phyloP scores from a whole-genome alignment of 2,797 vertebrate genomes.

The Urophycis tenuis region DNA sequence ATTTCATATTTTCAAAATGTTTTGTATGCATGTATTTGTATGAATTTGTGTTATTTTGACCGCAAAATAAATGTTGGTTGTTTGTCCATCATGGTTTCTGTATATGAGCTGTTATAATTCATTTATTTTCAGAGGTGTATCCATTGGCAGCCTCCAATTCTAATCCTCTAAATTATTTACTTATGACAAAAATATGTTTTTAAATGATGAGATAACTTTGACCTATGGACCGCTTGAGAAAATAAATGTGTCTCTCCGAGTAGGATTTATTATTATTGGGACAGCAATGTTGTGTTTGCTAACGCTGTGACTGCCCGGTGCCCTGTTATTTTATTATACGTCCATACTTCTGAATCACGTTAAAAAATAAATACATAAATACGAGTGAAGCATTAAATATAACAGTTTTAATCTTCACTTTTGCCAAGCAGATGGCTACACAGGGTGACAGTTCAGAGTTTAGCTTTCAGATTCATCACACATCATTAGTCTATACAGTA shows the following conservation, averaged over 20 bases:
- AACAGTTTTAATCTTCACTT: not conserved
- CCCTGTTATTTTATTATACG: not conserved
- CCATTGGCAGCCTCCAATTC: not conserved
- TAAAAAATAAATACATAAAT: not conserved
- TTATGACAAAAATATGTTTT: not conserved
- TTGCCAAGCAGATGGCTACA: not conserved
- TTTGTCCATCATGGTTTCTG: not conserved
- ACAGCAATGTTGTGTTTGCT: not conserved
- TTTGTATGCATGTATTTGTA: not conserved
- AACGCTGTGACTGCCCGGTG: no score
- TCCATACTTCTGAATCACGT: not conserved
- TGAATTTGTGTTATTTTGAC: not conserved
- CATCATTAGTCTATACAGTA: not conserved
- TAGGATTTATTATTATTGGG: not conserved
- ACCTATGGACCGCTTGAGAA: not conserved
- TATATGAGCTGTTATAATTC: not conserved
- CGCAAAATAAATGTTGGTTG: not conserved
- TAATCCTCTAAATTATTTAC: not conserved
- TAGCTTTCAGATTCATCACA: not conserved
- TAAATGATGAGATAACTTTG: not conserved
- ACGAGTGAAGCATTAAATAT: not conserved
- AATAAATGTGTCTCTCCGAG: not conserved
- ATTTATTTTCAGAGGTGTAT: not conserved
- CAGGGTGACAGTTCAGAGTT: not conserved
- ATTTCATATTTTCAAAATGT: not conserved